Base-by-base conservation (phyloP, 2,797 vertebrate genomes). In the Neoniphon sammara region DNA sequence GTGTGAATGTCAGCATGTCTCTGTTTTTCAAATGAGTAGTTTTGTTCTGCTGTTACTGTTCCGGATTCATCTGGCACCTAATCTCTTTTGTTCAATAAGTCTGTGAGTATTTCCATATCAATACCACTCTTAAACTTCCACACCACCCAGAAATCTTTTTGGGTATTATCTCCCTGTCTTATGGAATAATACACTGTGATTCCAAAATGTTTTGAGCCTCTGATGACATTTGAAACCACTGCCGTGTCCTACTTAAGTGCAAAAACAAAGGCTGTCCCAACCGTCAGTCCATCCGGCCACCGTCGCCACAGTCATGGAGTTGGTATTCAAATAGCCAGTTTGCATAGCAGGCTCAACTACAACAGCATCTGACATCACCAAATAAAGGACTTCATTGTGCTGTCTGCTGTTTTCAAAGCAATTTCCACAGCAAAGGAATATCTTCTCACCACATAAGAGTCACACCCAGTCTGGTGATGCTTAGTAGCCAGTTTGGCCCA, bases 311-410 rank as follows among this genome's bases (percentile, higher is more conserved):
- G 66, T 50, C 70, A 42, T 73, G 49, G 56, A 18, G 58, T 14
- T 73, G 18, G 59, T 70, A 87, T 83, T 87, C 69, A 88, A 89
- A 88, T 75, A 20, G 18, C 66, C 39, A 46, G 53, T 89, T 91
- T 87, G 83, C 80, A 69, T 85, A 62, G 10, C 50, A 36, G 57
- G 10, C 46, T 74, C 39, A 58, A 25, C 34, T n/a, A 14, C 47
- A 49, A 21, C 46, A 50, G 39, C 47, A 27, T 66, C 34, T 58
- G 9, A 65, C 23, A 14, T 47, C 63, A 15, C 2, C 34, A 55
- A 57, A 46, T 31, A 65, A 58, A 63, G 49, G 47, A 57, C 61
- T 39, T 75, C 10, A 39, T 52, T 70, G 61, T 78, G 65, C 46
- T 46, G 2, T 2, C 52, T 49, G 81, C 52, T 81, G 27, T 34